A percentile compares a stretch with the other conserved stretches of the same genome.
phyloP scores from a whole-genome alignment of 1,140 invertebrate genomes.

The Pararge aegeria region DNA sequence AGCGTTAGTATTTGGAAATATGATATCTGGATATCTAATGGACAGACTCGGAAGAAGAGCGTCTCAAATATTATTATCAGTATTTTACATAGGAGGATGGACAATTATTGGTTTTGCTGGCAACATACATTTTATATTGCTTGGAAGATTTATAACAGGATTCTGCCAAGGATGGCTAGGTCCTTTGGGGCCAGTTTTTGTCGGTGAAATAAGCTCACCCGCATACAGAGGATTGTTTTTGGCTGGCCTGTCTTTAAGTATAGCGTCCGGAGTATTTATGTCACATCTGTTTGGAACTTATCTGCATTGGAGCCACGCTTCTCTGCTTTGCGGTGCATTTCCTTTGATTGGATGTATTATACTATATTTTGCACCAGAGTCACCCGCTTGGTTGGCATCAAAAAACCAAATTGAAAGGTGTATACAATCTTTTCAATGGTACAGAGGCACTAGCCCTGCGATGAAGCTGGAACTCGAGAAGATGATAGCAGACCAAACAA shows the following conservation, averaged over 20 bases:
- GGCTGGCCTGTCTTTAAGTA: slow-evolving; percentile 78
- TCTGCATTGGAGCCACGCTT: slow-evolving; percentile 80
- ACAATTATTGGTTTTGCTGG: slow-evolving; percentile 80
- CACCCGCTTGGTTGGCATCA: slow-evolving; percentile 84
- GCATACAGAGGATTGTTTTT: slow-evolving; percentile 81
- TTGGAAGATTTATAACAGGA: slow-evolving; percentile 85
- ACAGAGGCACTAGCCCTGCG: slow-evolving; percentile 69
- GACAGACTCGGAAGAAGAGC: slow-evolving; percentile 84
- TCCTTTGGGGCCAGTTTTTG: slow-evolving; percentile 78
- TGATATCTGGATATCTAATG: slow-evolving; percentile 82
- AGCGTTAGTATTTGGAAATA: slow-evolving; percentile 81
- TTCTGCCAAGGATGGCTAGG: slow-evolving; percentile 79
- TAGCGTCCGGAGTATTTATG: slow-evolving; percentile 80
- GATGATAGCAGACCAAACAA: slow-evolving; percentile 66
- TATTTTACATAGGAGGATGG: slow-evolving; percentile 85
- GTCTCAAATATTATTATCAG: slow-evolving; percentile 80
- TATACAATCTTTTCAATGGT: slow-evolving; percentile 76
- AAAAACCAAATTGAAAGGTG: slow-evolving; percentile 79
- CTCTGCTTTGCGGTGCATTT: slow-evolving; percentile 77
- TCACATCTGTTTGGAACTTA: slow-evolving; percentile 82
- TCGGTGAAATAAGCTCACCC: slow-evolving; percentile 81
- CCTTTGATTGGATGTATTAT: slow-evolving; percentile 76
- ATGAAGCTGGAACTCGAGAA: slow-evolving; percentile 76
- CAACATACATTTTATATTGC: slow-evolving; percentile 77
- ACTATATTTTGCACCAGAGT: slow-evolving; percentile 83